Base-by-base conservation (phyloP, 2,888 invertebrate genomes). In the Sepiola atlantica region DNA sequence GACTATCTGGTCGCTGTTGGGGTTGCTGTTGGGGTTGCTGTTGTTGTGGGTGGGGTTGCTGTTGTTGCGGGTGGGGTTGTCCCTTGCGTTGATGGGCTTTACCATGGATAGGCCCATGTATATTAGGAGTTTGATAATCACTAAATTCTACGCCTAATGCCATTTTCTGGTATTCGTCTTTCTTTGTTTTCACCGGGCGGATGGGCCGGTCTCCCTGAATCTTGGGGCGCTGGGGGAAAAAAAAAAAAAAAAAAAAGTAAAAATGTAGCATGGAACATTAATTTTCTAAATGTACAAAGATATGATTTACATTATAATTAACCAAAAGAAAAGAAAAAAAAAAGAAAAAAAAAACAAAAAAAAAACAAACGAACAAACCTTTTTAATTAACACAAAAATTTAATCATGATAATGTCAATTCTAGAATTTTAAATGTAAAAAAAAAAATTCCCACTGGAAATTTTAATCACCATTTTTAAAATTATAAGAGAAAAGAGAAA, bases 71-170 rank as follows among this genome's bases (percentile, higher is more conserved):
- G 90, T 92, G 94, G 35, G 94, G 93, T 35, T 93, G 94, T 20
- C 61, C 61, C 57, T 55, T 93, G 61, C 93, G 93, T 55, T 94
- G 92, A 55, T 90, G 94, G 61, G 35, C 94, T 20, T 61, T 55
- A 35, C 57, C 92, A 57, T 94, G 91, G 57, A 57, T 92, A 91
- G 55, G 94, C 55, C 92, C 94, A 95, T 21, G 95, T 94, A 94
- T 95, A 57, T 91, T 94, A 35, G 96, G 95, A 54, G 95, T 95
- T 91, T 95, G 94, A 94, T 96, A 96, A 94, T 95, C 95, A 91
- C 95, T 95, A 77, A 96, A 96, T 95, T 96, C 96, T 92, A 94
- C 94, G 16, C 96, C 96, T 94, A 95, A 95, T 55, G 95, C 95
- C 94, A 95, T 93, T 92, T 95, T 95, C 92, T 95, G 94, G 94